These are phyloP conservation scores for Melipona beecheii DNA, from an alignment of 2,888 invertebrate genomes.

Conservation along the genomic window DNA sequence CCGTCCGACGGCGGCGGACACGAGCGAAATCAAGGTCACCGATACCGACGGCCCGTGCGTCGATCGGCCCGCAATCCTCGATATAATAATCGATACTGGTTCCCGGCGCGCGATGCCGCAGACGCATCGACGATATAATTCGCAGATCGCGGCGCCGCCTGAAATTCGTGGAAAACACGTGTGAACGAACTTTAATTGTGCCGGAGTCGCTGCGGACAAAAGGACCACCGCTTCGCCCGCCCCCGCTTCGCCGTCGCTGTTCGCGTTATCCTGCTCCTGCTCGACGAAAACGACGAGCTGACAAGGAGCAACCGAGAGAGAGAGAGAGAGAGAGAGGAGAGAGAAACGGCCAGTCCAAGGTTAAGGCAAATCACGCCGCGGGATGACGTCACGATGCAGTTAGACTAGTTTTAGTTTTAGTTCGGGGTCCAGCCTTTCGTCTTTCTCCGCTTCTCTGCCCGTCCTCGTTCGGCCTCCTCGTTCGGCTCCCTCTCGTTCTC, in stretches of 20 bases:
- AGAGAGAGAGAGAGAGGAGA: constrained; percentile 46
- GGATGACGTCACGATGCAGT: constrained; percentile 83
- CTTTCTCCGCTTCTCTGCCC: constrained; percentile 1
- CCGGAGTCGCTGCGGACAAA: constrained; percentile 69
- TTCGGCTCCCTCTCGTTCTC: neutral
- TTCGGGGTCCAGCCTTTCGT: constrained; percentile 72
- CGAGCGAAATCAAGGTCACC: constrained; percentile 17
- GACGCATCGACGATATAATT: constrained; percentile 20
- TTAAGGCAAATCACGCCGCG: constrained; percentile 80
- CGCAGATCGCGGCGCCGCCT: constrained; percentile 37
- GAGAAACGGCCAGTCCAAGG: constrained; percentile 76
- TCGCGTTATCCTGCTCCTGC: constrained; percentile 57
- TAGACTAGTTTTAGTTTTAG: constrained; percentile 83
- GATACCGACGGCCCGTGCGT: neutral
- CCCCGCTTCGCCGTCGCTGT: constrained; percentile 39
- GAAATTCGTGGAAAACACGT: constrained; percentile 72
- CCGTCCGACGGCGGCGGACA: neutral
- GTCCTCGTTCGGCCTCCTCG: constrained; percentile 22
- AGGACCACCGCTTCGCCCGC: constrained; percentile 59
- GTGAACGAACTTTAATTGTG: constrained; percentile 76
- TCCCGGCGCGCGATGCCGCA: neutral
- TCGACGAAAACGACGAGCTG: constrained; percentile 56
- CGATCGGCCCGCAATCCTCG: constrained; percentile 16
- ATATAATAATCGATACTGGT: neutral
- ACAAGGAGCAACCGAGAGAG: neutral